These are phyloP conservation scores for Arrhopalites spinosus DNA, from an alignment of 2,888 invertebrate genomes.

Conservation along the genomic window DNA sequence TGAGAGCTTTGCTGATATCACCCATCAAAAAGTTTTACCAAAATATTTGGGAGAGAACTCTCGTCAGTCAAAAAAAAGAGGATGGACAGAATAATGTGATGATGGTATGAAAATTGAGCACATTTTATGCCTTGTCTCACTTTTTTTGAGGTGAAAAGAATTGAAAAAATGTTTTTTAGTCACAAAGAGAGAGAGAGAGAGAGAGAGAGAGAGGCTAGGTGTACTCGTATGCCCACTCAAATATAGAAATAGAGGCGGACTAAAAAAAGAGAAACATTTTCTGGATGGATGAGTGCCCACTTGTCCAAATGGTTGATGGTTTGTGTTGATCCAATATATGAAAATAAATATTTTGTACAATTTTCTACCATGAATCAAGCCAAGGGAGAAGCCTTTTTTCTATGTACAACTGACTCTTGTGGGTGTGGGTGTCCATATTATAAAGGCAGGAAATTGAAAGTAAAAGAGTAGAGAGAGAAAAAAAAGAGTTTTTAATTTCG, in stretches of 20 bases:
- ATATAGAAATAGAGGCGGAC: conserved; percentile 24
- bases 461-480: conserved; percentile 22
- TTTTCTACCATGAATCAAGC: not conserved
- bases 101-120: too few species aligned
- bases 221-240: not conserved
- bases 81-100: too few species aligned
- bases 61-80: too few species aligned
- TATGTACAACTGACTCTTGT: not conserved
- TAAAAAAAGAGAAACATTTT: not conserved
- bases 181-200: too few species aligned
- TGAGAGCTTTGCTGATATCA: too few species aligned
- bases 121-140: too few species aligned
- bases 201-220: too few species aligned
- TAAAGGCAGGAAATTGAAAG: conserved; percentile 39
- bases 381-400: not conserved
- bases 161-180: too few species aligned
- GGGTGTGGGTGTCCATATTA: conserved; percentile 36
- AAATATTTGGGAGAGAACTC: too few species aligned
- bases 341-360: not conserved
- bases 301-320: conserved; percentile 10
- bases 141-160: too few species aligned
- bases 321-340: not conserved
- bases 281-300: conserved; percentile 31
- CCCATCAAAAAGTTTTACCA: too few species aligned
- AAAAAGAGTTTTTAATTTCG: conserved; percentile 35